Evolutionary conservation across 2,797 vertebrate species (phyloP).

Genomic region (Gorsachius magnificus): DNA sequence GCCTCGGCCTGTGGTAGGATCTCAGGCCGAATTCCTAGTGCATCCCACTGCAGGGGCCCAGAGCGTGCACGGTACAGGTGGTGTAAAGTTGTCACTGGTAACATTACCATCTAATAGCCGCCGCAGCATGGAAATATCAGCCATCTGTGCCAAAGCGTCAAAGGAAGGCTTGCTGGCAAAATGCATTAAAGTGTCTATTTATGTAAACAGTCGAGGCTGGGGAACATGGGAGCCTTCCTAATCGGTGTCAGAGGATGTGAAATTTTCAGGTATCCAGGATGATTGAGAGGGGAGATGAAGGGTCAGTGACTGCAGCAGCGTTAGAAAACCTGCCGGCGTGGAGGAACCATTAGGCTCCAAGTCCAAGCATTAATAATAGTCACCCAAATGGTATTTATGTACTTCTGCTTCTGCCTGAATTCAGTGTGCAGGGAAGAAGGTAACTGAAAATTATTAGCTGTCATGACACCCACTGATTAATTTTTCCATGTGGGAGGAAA

Average conservation of each 20-base stretch:
- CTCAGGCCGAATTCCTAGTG: neutral
- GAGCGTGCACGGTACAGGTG: neutral
- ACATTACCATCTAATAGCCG: neutral
- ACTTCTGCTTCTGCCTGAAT: neutral
- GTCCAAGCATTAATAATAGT: neutral
- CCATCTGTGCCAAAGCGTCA: constrained; percentile 50
- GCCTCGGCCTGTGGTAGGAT: neutral
- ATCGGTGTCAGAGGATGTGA: neutral
- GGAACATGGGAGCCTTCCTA: neutral
- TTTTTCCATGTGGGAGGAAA: neutral
- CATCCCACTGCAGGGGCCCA: neutral
- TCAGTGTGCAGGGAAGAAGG: neutral
- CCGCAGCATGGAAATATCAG: constrained; percentile 26
- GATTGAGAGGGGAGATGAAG: neutral
- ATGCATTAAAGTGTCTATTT: constrained; percentile 28
- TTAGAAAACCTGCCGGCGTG: neutral
- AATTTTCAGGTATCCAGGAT: constrained; percentile 3
- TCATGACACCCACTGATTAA: neutral
- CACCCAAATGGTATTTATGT: neutral
- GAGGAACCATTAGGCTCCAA: neutral
- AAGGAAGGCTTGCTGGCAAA: constrained; percentile 45
- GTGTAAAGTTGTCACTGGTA: neutral
- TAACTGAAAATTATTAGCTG: constrained; percentile 3
- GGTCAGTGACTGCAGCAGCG: neutral
- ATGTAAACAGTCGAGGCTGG: constrained; percentile 4